Evolutionary conservation across 2,797 vertebrate genomes (phyloP), one percentile per base, ranked within the genome.

Genomic region (Onychomys arenicola): DNA sequence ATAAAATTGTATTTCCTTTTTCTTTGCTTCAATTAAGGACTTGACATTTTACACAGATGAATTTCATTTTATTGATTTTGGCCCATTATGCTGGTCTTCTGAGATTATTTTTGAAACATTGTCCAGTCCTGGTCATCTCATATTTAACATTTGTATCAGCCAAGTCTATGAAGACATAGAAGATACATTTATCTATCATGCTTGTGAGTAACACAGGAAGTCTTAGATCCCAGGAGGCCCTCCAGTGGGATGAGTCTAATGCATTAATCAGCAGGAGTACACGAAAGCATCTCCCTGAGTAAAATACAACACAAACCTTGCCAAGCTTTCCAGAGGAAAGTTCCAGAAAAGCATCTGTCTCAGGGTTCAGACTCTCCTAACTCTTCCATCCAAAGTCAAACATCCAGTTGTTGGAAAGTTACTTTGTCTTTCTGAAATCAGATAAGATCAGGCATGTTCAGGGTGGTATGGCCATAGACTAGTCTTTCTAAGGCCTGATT

Each of bases 61-160:
- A 96, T 90, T 96, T 94, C 40, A 63, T 93, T 76, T 88, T 97
- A 96, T 23, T 96, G 89, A 94, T 96, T 97, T 97, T 96, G 96
- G 93, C 93, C 37, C 61, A 27, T 84, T 84, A 91, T n/a, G 37
- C 46, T 13, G 37, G 29, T 91, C 93, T 90, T 98, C 59, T 89
- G 86, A 96, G 87, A 91, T 94, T 93, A 95, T 93, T 97, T 96
- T 40, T 97, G 95, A 97, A 98, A 96, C 37, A 73, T 69, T 2
- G 37, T 90, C 92, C 80, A 84, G 83, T 55, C 93, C 63, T 96
- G 57, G 61, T 80, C 86, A 92, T 93, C 86, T 87, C 82, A 88
- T 96, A 83, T 49, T 93, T 49, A 96, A 75, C 40, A 63, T 95
- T 96, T 95, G 91, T 76, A 96, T 95, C 85, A 89, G 55, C 10